Evolutionary conservation across 2,113 vertebrate species (phyloP).

Genomic region (Planiliza haematocheilus): DNA sequence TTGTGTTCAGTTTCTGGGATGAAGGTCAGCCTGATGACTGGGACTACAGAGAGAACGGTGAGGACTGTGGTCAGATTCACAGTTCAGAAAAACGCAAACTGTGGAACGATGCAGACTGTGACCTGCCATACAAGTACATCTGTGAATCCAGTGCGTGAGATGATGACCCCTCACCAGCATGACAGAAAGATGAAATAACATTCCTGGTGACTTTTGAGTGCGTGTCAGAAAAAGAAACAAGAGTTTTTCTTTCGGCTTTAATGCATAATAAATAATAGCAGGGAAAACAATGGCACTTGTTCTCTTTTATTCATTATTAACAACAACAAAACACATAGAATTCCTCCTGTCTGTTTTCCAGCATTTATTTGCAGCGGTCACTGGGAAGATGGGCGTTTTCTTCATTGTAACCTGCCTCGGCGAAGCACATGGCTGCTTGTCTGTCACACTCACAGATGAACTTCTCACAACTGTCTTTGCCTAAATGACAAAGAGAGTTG

Average conservation of each 20-base stretch:
- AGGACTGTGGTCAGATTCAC: constrained; percentile 80
- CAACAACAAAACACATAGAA: not conserved
- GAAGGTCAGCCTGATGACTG: constrained; percentile 75
- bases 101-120: constrained; percentile 80
- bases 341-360: not conserved
- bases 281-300: not conserved
- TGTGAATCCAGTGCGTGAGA: constrained; percentile 62
- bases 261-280: constrained; percentile 15
- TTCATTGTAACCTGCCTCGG: constrained; percentile 69
- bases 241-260: not conserved
- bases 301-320: not conserved
- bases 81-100: not conserved
- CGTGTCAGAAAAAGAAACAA: not conserved
- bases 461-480: constrained; percentile 71
- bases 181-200: not conserved
- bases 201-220: not conserved
- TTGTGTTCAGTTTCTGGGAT: constrained; percentile 73
- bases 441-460: constrained; percentile 89
- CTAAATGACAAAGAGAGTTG: constrained; percentile 58
- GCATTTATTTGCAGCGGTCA: constrained; percentile 54
- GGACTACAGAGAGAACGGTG: constrained; percentile 64
- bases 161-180: not conserved
- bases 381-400: not conserved
- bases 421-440: constrained; percentile 83
- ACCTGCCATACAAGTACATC: constrained; percentile 35